These are phyloP conservation scores for Tribolium castaneum DNA, from an alignment of 1,140 invertebrate species.

Conservation along the genomic window DNA sequence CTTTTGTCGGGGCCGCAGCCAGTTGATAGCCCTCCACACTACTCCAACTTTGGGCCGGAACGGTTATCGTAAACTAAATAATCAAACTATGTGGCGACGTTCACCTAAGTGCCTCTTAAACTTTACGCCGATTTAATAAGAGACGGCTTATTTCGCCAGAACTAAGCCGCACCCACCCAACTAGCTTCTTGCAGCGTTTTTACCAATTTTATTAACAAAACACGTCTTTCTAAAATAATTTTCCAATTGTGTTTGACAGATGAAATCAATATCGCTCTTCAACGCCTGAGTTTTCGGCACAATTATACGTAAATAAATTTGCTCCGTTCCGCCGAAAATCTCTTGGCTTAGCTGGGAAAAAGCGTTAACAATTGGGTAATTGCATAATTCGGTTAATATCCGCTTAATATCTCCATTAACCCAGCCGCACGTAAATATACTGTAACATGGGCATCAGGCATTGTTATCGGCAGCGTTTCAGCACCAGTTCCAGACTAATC, in stretches of 20 bases:
- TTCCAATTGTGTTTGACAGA: too few relatives aligned
- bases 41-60: background rate
- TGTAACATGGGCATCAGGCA: background rate
- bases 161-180: too few relatives aligned
- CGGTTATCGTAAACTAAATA: background rate
- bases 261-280: too few relatives aligned
- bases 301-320: too few relatives aligned
- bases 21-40: background rate
- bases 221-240: too few relatives aligned
- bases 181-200: too few relatives aligned
- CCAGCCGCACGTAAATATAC: background rate
- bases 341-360: background rate
- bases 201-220: too few relatives aligned
- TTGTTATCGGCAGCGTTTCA: constrained; percentile 25
- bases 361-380: background rate
- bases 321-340: too few relatives aligned
- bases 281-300: too few relatives aligned
- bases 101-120: background rate
- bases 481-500: constrained; percentile 14
- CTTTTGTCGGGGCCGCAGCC: background rate
- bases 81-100: background rate
- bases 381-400: background rate
- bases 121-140: too few relatives aligned
- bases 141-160: too few relatives aligned
- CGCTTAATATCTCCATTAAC: background rate